Conservation (phyloP, 2,113 vertebrate species). For the Tauraco erythrolophus region DNA sequence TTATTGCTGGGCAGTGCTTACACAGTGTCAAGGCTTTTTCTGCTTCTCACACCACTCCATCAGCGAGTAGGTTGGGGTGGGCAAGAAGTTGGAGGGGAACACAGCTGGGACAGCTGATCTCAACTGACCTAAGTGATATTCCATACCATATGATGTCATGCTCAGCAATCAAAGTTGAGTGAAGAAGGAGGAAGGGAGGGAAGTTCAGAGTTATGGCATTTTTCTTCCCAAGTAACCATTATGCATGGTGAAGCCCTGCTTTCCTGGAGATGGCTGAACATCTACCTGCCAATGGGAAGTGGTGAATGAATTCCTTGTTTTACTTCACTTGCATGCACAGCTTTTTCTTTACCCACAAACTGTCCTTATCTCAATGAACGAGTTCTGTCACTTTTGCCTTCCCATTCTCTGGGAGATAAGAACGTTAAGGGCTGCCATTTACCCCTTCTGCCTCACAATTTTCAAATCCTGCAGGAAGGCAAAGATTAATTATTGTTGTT, state of each 20-base stretch:
- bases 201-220: too few relatives aligned
- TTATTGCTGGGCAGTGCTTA: not conserved
- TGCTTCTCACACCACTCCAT: not conserved
- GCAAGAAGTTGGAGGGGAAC: not conserved
- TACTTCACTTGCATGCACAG: not conserved
- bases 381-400: not conserved
- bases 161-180: too few relatives aligned
- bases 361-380: accelerated
- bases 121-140: not conserved
- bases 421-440: not conserved
- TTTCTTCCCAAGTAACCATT: too few relatives aligned
- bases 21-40: not conserved
- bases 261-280: too few relatives aligned
- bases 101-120: not conserved
- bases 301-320: not conserved
- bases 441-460: not conserved
- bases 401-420: not conserved
- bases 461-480: not conserved
- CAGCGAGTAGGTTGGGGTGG: accelerated
- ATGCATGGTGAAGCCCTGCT: too few relatives aligned
- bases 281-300: too few relatives aligned
- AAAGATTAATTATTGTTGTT: not conserved
- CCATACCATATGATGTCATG: too few relatives aligned
- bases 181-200: too few relatives aligned
- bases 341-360: too few relatives aligned